Conservation (phyloP, 2,113 vertebrate genomes). For the Crypturellus undulatus region DNA sequence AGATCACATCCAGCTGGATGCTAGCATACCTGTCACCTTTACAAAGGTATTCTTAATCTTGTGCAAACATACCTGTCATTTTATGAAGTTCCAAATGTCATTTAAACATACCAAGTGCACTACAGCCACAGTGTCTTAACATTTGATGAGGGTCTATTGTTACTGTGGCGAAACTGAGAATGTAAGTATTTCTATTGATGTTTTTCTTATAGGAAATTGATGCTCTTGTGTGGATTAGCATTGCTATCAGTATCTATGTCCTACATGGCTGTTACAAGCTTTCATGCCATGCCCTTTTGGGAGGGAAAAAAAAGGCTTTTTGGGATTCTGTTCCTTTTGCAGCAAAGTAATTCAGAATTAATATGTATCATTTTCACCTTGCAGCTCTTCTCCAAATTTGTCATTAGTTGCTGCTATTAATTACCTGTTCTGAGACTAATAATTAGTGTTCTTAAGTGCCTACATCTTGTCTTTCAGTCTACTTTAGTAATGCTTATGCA, state of each 20-base stretch:
- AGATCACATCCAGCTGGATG: conserved; percentile 94
- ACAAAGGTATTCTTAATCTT: conserved; percentile 87
- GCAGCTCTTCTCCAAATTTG: background rate
- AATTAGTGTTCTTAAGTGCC: background rate
- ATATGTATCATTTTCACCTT: background rate
- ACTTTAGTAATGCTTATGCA: background rate
- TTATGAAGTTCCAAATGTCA: background rate
- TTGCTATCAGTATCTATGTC: background rate
- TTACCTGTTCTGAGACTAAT: background rate
- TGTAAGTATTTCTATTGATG: background rate
- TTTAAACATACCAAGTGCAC: background rate
- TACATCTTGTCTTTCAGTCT: background rate
- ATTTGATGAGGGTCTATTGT: background rate
- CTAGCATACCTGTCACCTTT: conserved; percentile 97
- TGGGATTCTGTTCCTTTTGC: background rate
- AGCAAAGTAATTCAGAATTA: background rate
- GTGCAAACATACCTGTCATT: background rate
- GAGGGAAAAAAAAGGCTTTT: no score
- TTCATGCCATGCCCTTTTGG: background rate
- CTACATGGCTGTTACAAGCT: background rate
- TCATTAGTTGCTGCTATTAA: no score
- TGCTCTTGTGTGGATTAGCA: background rate
- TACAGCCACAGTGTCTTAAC: background rate
- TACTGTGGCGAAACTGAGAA: background rate
- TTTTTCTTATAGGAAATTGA: background rate